phyloP scores from a whole-genome alignment of 2,888 invertebrate species.

The Harpalus rufipes region DNA sequence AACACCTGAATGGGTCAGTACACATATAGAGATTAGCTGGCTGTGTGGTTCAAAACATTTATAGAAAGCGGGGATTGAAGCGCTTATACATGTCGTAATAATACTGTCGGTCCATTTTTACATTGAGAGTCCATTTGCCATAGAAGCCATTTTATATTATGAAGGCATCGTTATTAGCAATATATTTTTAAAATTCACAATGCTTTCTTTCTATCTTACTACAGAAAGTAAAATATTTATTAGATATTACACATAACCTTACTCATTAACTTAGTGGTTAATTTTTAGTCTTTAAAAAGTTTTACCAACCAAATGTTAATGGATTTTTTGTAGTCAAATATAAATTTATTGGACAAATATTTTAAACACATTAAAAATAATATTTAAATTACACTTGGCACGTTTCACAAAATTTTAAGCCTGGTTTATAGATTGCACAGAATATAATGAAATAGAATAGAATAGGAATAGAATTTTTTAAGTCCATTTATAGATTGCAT shows the following conservation, averaged over 20 bases:
- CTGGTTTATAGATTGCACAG: too few relatives aligned
- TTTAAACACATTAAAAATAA: too few relatives aligned
- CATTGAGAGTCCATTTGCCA: slow-evolving; percentile 41
- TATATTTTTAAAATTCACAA: neutral
- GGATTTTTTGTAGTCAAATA: too few relatives aligned
- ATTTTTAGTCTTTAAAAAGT: too few relatives aligned
- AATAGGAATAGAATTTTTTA: too few relatives aligned
- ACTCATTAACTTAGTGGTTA: too few relatives aligned
- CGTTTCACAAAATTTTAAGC: too few relatives aligned
- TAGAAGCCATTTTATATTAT: slow-evolving; percentile 44
- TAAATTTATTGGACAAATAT: too few relatives aligned
- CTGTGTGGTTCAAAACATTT: slow-evolving; percentile 2
- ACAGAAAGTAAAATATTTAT: neutral
- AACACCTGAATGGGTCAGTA: slow-evolving; percentile 11
- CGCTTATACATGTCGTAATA: slow-evolving; percentile 28
- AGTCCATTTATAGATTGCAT: too few relatives aligned
- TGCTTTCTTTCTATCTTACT: neutral
- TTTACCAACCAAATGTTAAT: too few relatives aligned
- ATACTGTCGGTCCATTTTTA: slow-evolving; percentile 16
- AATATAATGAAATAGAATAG: too few relatives aligned
- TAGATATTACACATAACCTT: neutral
- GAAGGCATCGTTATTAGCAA: neutral
- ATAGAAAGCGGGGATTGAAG: slow-evolving; percentile 31
- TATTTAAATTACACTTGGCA: too few relatives aligned
- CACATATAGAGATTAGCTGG: slow-evolving; percentile 5